These are phyloP conservation scores for Chalcosyrphus nemorum DNA, from an alignment of 2,888 invertebrate genomes.

Conservation along the genomic window DNA sequence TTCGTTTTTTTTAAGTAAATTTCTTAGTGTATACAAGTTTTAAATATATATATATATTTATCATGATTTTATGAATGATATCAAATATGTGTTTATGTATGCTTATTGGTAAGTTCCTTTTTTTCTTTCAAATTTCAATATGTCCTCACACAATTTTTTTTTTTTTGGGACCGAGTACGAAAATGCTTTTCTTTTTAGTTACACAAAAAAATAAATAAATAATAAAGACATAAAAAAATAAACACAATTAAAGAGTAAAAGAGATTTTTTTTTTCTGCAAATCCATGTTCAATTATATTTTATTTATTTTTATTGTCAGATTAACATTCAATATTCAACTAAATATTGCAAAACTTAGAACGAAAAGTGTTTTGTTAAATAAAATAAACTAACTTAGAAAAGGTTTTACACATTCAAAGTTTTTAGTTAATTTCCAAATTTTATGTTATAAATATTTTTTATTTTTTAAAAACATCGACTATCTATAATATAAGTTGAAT, in stretches of 20 bases:
- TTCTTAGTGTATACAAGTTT: constrained; percentile 28
- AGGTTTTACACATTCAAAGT: neutral
- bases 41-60: neutral
- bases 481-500: constrained; percentile 46
- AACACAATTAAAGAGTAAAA: constrained; percentile 8
- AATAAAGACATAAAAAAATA: neutral
- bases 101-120: neutral
- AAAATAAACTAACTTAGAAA: neutral
- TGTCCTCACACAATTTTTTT: neutral
- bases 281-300: constrained; percentile 7
- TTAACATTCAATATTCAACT: constrained; percentile 47
- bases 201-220: neutral
- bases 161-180: constrained; percentile 12
- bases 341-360: constrained; percentile 12
- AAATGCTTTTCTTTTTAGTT: neutral
- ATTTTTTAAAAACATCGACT: constrained; percentile 57
- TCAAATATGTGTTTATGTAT: constrained; percentile 2
- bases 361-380: neutral
- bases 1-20: constrained; percentile 15
- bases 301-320: constrained; percentile 65
- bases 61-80: constrained; percentile 7
- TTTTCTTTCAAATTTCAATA: neutral
- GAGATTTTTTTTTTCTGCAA: constrained; percentile 15
- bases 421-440: constrained; percentile 1
- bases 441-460: neutral